phyloP scores from a whole-genome alignment of 2,113 vertebrate genomes.

The Notothenia coriiceps region DNA sequence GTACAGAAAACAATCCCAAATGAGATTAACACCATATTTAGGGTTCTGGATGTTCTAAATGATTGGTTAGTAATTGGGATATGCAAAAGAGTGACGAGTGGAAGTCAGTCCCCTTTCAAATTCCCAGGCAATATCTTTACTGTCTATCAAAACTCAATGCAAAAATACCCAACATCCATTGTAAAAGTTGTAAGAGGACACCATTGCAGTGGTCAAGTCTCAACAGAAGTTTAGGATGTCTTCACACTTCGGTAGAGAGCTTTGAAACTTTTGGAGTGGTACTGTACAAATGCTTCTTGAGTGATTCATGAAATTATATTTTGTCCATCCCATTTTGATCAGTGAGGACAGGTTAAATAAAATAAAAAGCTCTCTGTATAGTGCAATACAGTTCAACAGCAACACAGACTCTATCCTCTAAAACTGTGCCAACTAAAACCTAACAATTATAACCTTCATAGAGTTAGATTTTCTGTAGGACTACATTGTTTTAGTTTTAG shows the following conservation, averaged over 20 bases:
- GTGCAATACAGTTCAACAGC: neutral
- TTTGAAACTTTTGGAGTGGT: too few relatives aligned
- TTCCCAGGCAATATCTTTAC: neutral
- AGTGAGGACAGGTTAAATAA: neutral
- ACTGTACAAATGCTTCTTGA: neutral
- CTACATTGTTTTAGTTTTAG: too few relatives aligned
- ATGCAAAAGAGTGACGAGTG: neutral
- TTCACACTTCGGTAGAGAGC: too few relatives aligned
- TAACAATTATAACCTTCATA: neutral
- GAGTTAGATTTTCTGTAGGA: neutral
- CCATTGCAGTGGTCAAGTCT: neutral
- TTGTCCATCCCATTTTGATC: neutral
- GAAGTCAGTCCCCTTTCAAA: too few relatives aligned
- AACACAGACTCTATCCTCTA: neutral
- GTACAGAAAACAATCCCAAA: slow-evolving; percentile 19
- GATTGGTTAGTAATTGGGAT: neutral
- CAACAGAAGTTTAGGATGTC: too few relatives aligned
- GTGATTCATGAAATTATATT: neutral
- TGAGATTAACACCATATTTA: neutral
- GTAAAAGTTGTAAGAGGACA: neutral
- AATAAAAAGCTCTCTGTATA: neutral
- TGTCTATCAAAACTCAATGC: neutral
- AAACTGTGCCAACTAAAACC: neutral
- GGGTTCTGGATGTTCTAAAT: neutral
- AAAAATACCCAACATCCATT: neutral